Percentiles rank a stretch among this genome's conserved stretches.
phyloP scores from a whole-genome alignment of 1,140 invertebrate species.

The Aphaenogaster rudis region DNA sequence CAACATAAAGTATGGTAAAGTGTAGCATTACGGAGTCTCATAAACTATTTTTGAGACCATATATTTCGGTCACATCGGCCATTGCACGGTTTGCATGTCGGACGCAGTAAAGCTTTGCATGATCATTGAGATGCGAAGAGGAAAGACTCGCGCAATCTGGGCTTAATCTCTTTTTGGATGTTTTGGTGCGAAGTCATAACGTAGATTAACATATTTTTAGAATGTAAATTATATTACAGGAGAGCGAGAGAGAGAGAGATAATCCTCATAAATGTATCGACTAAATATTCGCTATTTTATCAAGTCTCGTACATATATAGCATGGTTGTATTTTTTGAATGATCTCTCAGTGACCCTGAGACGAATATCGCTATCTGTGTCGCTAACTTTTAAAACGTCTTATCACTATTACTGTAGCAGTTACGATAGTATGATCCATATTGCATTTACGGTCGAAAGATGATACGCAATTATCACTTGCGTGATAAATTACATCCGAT shows the following conservation, averaged over 20 bases:
- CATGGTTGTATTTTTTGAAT: neutral
- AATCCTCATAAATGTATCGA: neutral
- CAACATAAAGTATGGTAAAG: slow-evolving; percentile 48
- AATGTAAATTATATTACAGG: neutral
- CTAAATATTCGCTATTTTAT: neutral
- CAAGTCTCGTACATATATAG: neutral
- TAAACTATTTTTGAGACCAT: slow-evolving; percentile 55
- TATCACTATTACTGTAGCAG: slow-evolving; percentile 34
- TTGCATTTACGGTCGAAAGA: slow-evolving; percentile 28
- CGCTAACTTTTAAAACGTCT: neutral
- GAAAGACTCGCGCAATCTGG: neutral
- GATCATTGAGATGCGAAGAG: neutral
- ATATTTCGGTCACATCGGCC: slow-evolving; percentile 24
- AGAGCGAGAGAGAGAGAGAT: neutral
- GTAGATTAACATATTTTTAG: neutral
- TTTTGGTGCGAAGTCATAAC: neutral
- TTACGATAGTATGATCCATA: slow-evolving; percentile 14
- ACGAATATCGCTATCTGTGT: slow-evolving; percentile 21
- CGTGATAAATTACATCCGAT: neutral
- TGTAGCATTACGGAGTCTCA: slow-evolving; percentile 2
- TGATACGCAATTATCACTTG: neutral
- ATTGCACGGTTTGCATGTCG: neutral
- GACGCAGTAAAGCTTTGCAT: neutral
- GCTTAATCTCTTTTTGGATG: neutral
- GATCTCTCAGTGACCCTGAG: slow-evolving; percentile 23